Base-by-base conservation (phyloP, 2,888 invertebrate genomes). In the Cryptus armator region DNA sequence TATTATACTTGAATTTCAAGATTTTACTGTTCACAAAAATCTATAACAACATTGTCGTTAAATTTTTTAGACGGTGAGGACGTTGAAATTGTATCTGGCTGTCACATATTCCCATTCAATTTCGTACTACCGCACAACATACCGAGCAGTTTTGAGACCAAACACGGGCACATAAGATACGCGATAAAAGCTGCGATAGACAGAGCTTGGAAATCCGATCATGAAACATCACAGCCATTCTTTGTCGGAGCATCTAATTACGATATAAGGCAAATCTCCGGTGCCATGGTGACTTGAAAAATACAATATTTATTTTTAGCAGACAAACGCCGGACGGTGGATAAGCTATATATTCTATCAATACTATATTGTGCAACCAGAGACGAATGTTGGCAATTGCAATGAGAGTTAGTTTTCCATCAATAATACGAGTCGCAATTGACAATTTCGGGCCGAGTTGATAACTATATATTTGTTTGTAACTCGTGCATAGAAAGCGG, bases 161-260 rank as follows among this genome's bases (percentile, higher is more conserved):
- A 95, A 88, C 94, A 94, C 91, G 97, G 98, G 0, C 95, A 96
- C 90, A 95, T 98, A 19, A 95, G 97, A 10, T 98, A 98, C 90
- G 96, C 96, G 6, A 95, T 97, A 24, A 97, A 96, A 92, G 97
- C 96, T 0, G 96, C 95, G 0, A 94, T 98, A 10, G 97, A 98
- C 89, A 95, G 97, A 46, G 96, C 98, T 1, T 97, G 97, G 96
- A 97, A 96, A 90, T 96, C 97, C 91, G 97, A 98, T 93, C 96
- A 97, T 90, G 96, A 97, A 87, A 96, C 96, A 70, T 97, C 97
- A 94, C 95, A 95, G 93, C 96, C 96, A 12, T 97, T 98, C 90
- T 97, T 96, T 62, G 96, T 98, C 7, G 95, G 97, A 81, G 96
- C 97, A 80, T 95, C 96, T 9, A 37, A 37, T 1, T 95, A 97